Evolutionary conservation across 1,140 invertebrate species (phyloP), one percentile per base, ranked within the genome.

Genomic region (Gryon sp.): DNA sequence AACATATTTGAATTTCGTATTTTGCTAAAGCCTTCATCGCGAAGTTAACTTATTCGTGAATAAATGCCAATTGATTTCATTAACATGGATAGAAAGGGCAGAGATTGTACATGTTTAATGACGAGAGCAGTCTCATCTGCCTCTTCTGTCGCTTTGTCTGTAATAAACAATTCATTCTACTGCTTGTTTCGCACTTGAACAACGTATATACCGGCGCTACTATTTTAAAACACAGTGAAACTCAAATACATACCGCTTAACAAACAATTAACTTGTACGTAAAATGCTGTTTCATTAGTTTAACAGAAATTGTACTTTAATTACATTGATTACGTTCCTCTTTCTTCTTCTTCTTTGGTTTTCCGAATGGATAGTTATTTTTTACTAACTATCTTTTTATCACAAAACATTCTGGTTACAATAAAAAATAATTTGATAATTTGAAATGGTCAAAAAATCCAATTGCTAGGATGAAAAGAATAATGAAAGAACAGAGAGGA

Each of bases 21-120:
- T 68, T 48, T 20, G 28, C 19, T 14, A 46, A 66, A 53, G n/a
- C 26, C 40, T 24, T n/a, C 11, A 19, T 20, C 26, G 19, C 16
- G 14, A 43, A 34, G 62, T 50, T 40, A 40, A 62, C n/a, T 32
- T 34, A 52, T 41, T 53, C 41, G 36, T 45, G 28, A 50, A 63
- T 73, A 66, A 53, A 79, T 75, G 45, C 70, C 30, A 36, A 75
- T 60, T 79, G 72, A 84, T 84, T 83, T 83, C 70, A 83, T 84
- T 82, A 81, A 81, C 79, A 78, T 76, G 77, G 62, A 79, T 83
- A 46, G 57, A 41, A 70, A 38, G 52, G 69, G 32, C 50, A 48
- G 68, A 48, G 53, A 52, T 73, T 60, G 69, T 63, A 66, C 43
- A 40, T 45, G 73, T 76, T 81, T 80, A 79, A 82, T 80, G 79